Evolutionary conservation across 2,888 invertebrate genomes (phyloP), one percentile per base, ranked within the genome.

Genomic region (Drosophila colorata): DNA sequence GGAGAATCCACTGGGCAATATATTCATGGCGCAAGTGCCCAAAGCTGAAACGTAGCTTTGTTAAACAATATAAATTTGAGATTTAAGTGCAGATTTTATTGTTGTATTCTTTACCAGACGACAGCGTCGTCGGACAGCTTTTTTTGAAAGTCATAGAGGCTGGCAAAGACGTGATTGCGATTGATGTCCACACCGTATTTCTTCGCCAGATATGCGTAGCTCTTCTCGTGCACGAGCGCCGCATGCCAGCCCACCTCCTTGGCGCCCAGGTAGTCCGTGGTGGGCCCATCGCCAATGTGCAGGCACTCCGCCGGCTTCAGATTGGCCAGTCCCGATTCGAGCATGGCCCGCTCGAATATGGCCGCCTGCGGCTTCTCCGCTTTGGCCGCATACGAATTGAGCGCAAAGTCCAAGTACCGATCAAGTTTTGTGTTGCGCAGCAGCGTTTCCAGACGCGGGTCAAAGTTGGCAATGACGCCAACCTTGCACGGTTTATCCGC

Each of bases 391-490:
- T 97, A 97, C 0, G 98, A 98, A 5, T 95, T 95, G 11, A 97
- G 72, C 44, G 97, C 93, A 92, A 98, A 98, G 74, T 96, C 94
- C 92, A 98, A 97, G 90, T 95, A 95, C 55, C 95, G 92, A 51
- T 93, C 90, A n/a, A 98, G 91, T 58, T 94, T 94, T 37, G 95
- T 93, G 80, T 95, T 95, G 13, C 92, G 80, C 55, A 98, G 93
- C 70, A 98, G 94, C 5, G 93, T 93, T 66, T 94, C 93, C 2
- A 98, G 93, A 31, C 98, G 93, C 31, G 97, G 96, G 93, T 98
- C 98, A 92, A 96, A 97, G 92, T 98, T 98, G 6, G 98, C 97
- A 76, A 98, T 95, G 0, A 97, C 94, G 3, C 97, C 98, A 43
- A 97, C 78, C 6, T 72, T 69, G 9, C 80, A 75, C 48, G 89